Evolutionary conservation across 2,888 invertebrate species (phyloP), one percentile per base, ranked within the genome.

Genomic region (Hydrotaea cyrtoneurina): DNA sequence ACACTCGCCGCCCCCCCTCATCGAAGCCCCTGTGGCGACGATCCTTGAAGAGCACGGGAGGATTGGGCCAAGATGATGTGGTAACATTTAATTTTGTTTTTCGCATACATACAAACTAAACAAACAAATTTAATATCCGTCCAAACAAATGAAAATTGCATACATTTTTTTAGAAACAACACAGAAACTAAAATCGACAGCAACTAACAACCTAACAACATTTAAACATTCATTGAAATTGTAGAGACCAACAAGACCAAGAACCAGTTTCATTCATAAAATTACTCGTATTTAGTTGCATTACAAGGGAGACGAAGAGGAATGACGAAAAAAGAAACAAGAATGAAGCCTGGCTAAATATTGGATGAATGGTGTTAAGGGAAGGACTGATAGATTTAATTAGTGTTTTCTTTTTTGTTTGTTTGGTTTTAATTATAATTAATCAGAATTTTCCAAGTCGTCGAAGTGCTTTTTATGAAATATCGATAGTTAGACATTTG

Each of bases 71-170:
- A 13, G 2, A 50, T n/a, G 26, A 17, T 46, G 23, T 57, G 39
- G 64, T 74, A 13, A 71, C 17, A 57, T 55, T 4, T 5, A 31
- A 19, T 66, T 53, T 46, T n/a, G n/a, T n/a, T n/a, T 26, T 53
- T 53, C 13, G n/a, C 17, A 36, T 57, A 46, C 43, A 78, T 36
- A 69, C 66, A 53, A 46, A 73, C 19, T 53, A 36, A 50, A 21
- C 77, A 64, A 78, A 76, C 59, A 78, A 53, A 74, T 83, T 86
- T 86, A 86, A 86, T 82, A 86, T 86, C 86, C 86, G 86, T 86
- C 86, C 86, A 86, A 86, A 7, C 36, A 53, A 78, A 7, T 17
- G 59, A 84, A 86, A 80, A 85, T 77, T 77, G 79, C 85, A 85
- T 82, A 82, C 74, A 77, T 82, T 85, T 79, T 84, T 79, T 83